phyloP scores from a whole-genome alignment of 2,888 invertebrate species.

The Tetragonula carbonaria region DNA sequence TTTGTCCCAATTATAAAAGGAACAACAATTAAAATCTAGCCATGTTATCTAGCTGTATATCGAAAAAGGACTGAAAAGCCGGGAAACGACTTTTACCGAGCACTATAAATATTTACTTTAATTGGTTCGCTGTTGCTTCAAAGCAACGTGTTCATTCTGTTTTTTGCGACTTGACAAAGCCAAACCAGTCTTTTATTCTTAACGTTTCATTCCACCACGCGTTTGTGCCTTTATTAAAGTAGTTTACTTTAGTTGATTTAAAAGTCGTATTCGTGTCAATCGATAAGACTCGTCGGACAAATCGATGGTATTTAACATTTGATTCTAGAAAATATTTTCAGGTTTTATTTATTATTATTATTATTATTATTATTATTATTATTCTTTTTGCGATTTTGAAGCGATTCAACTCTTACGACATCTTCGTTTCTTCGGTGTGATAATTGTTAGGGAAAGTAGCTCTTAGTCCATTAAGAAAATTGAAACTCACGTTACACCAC shows the following conservation, averaged over 20 bases:
- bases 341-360: too few species aligned
- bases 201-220: slow-evolving; percentile 25
- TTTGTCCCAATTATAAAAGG: neutral
- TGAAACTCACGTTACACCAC: slow-evolving; percentile 32
- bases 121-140: slow-evolving; percentile 14
- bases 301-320: slow-evolving; percentile 3
- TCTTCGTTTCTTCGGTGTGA: slow-evolving; percentile 5
- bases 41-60: neutral
- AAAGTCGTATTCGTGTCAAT: neutral
- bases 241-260: slow-evolving; percentile 23
- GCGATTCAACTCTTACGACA: slow-evolving; percentile 15
- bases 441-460: slow-evolving; percentile 41
- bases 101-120: slow-evolving; percentile 40
- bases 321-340: neutral
- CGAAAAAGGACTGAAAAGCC: too few species aligned
- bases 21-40: neutral
- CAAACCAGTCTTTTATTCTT: slow-evolving; percentile 2
- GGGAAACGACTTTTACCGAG: too few species aligned
- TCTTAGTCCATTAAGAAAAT: slow-evolving; percentile 56
- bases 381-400: neutral
- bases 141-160: slow-evolving; percentile 16
- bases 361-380: too few species aligned
- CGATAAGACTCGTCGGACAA: slow-evolving; percentile 15
- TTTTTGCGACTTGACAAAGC: slow-evolving; percentile 17
- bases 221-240: slow-evolving; percentile 2